Conservation (phyloP, 2,113 vertebrate species). For the Psilopsiagon aymara region DNA sequence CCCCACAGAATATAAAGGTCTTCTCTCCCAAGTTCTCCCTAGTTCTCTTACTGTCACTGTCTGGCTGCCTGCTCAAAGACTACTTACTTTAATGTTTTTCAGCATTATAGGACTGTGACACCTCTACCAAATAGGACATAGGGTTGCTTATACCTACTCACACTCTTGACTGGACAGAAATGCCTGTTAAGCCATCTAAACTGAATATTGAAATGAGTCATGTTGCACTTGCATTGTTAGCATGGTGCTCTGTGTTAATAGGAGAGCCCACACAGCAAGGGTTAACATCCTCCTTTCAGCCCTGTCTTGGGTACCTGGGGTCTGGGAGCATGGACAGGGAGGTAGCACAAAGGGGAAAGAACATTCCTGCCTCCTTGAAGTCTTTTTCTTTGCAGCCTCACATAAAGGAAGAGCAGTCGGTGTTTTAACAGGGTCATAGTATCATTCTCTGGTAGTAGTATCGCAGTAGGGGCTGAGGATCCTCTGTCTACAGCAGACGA, state of each 20-base stretch:
- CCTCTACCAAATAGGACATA: background rate
- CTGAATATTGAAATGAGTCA: rapidly evolving
- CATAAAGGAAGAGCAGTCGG: background rate
- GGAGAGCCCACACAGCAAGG: background rate
- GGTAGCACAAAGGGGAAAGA: background rate
- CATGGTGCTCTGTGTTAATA: background rate
- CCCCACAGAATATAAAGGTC: background rate
- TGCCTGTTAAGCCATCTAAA: too few species aligned
- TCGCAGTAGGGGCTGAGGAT: background rate
- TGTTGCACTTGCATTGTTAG: rapidly evolving
- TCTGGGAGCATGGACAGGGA: background rate
- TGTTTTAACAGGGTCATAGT: rapidly evolving
- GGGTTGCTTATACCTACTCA: background rate
- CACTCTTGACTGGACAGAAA: background rate
- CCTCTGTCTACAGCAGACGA: background rate
- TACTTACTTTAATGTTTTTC: background rate
- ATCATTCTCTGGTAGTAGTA: background rate
- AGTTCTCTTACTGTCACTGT: background rate
- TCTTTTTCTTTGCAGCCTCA: background rate
- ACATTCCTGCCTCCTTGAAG: rapidly evolving
- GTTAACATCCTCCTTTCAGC: background rate
- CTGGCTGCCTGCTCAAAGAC: background rate
- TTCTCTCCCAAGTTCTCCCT: background rate
- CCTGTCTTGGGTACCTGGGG: background rate
- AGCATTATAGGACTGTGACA: background rate